These are phyloP conservation scores for Alloplasta piceator DNA, from an alignment of 2,888 invertebrate genomes.

Conservation along the genomic window DNA sequence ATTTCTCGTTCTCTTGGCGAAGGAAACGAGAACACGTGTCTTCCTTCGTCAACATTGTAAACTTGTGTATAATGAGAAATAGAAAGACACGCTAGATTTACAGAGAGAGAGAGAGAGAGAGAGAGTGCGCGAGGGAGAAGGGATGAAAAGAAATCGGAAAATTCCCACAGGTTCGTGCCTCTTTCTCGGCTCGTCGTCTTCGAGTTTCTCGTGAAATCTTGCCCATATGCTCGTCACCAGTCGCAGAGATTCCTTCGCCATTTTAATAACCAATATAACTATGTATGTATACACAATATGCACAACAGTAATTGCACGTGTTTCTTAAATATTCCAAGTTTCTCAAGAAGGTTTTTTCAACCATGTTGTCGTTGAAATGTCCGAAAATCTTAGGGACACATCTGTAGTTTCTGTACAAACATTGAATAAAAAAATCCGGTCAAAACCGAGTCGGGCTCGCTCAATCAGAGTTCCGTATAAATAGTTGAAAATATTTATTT, in stretches of 20 bases:
- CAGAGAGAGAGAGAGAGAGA: neutral
- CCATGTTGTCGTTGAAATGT: neutral
- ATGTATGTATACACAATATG: neutral
- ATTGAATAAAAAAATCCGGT: no score
- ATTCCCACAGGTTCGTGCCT: conserved; percentile 59
- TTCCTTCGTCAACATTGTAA: conserved; percentile 12
- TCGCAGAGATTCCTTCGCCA: conserved; percentile 6
- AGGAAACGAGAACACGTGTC: conserved; percentile 44
- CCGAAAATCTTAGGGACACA: no score
- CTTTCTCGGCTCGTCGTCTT: conserved; percentile 37
- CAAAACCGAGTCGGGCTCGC: no score
- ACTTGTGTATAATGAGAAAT: neutral
- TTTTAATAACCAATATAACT: conserved; percentile 9
- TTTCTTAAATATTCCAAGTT: conserved; percentile 23
- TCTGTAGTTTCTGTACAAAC: no score
- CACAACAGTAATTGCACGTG: conserved; percentile 28
- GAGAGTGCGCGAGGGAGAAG: conserved; percentile 7
- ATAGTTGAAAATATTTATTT: no score
- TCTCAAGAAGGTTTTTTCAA: conserved; percentile 11
- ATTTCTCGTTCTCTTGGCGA: neutral
- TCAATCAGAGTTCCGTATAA: no score
- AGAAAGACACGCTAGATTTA: neutral
- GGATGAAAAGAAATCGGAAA: conserved; percentile 29
- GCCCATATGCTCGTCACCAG: conserved; percentile 52
- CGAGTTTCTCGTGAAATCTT: conserved; percentile 22